Conservation (phyloP, 1,140 invertebrate genomes). For the Lordiphosa mommai region DNA sequence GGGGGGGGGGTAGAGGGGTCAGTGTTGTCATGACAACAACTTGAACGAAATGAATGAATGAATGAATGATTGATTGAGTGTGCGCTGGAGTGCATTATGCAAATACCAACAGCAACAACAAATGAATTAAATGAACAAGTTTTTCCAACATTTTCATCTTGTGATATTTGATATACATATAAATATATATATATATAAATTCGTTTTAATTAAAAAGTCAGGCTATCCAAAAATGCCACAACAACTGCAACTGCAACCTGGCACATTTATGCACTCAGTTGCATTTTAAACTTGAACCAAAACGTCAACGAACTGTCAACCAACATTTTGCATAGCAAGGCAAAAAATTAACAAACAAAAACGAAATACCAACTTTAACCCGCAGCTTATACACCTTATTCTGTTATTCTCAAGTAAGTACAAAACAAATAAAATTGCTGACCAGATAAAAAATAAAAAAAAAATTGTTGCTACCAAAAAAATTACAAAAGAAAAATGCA, state of each 20-base stretch:
- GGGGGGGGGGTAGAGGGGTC: neutral
- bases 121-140: constrained; percentile 17
- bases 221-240: constrained; percentile 32
- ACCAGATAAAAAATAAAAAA: constrained; percentile 56
- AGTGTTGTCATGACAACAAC: constrained; percentile 47
- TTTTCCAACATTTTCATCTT: neutral
- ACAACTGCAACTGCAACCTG: constrained; percentile 20
- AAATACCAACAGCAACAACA: constrained; percentile 33
- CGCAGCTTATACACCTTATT: constrained; percentile 8
- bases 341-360: neutral
- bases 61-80: constrained; percentile 34
- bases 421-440: constrained; percentile 20
- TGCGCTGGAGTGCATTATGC: constrained; percentile 38
- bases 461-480: constrained; percentile 62
- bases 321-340: neutral
- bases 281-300: constrained; percentile 46
- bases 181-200: too few species aligned
- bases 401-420: constrained; percentile 53
- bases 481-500: neutral
- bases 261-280: constrained; percentile 48
- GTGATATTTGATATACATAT: too few species aligned
- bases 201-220: constrained; percentile 34
- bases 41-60: constrained; percentile 26
- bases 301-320: constrained; percentile 50
- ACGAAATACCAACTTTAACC: constrained; percentile 8